Percentiles rank a stretch among this genome's conserved stretches.
These are phyloP conservation scores for Drosophila watanabei DNA, from an alignment of 1,140 invertebrate genomes.

Conservation along the genomic window DNA sequence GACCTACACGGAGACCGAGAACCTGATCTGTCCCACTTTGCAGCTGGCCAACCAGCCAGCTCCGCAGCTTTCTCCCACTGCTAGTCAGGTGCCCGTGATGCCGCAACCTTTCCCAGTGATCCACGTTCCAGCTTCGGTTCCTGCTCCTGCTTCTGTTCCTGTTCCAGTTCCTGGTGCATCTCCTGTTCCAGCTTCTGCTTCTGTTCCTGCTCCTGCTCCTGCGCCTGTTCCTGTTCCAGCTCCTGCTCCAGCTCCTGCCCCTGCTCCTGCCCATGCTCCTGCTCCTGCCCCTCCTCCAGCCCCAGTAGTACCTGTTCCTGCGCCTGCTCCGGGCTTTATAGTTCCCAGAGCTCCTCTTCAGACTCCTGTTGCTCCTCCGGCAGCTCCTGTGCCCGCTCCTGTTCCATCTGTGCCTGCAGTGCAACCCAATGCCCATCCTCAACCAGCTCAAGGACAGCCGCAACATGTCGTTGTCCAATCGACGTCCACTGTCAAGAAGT, in stretches of 20 bases:
- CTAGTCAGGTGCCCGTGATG: constrained; percentile 41
- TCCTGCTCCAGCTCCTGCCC: neutral
- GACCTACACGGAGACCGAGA: constrained; percentile 60
- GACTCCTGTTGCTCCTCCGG: neutral
- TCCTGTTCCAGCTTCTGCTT: neutral
- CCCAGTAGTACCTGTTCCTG: neutral
- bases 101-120: constrained; percentile 43
- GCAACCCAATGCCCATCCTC: neutral
- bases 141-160: constrained; percentile 7
- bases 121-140: constrained; percentile 2
- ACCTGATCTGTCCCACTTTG: constrained; percentile 61
- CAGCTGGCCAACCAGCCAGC: constrained; percentile 18
- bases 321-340: neutral
- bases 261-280: neutral
- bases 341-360: neutral
- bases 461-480: constrained; percentile 46
- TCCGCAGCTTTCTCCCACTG: constrained; percentile 19
- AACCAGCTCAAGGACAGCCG: neutral
- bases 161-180: neutral
- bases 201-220: neutral
- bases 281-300: neutral
- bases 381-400: constrained; percentile 5
- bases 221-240: neutral
- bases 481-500: constrained; percentile 33
- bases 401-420: constrained; percentile 3